These are phyloP conservation scores for Leuciscus waleckii DNA, from an alignment of 2,797 vertebrate species.

Conservation along the genomic window DNA sequence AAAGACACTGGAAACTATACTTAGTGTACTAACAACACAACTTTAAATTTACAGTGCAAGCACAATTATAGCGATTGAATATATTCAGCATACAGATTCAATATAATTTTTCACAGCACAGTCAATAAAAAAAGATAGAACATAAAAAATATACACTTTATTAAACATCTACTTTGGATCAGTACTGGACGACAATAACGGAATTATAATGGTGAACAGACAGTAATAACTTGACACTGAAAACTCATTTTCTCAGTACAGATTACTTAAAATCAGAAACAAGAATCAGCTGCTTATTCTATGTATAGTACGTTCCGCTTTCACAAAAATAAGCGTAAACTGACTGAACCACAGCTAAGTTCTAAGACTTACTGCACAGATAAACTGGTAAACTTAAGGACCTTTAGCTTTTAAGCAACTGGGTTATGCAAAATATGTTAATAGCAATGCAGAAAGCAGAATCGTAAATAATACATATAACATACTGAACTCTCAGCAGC, in stretches of 20 bases:
- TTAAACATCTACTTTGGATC: conserved; percentile 74
- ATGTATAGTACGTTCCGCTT: neutral
- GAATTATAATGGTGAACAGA: conserved; percentile 54
- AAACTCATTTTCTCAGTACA: neutral
- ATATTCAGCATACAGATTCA: neutral
- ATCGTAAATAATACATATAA: conserved; percentile 28
- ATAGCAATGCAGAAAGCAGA: neutral
- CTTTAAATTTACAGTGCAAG: neutral
- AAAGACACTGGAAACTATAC: neutral
- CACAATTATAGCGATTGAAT: neutral
- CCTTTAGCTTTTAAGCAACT: conserved; percentile 10
- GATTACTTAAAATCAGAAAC: neutral
- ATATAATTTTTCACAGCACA: neutral
- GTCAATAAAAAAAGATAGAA: neutral
- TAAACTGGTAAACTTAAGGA: neutral
- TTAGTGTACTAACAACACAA: neutral
- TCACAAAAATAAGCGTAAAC: neutral
- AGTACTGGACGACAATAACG: conserved; percentile 63
- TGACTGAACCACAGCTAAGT: conserved; percentile 3
- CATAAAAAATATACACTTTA: conserved; percentile 80
- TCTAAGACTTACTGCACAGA: neutral
- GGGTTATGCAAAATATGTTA: conserved; percentile 23
- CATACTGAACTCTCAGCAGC: neutral
- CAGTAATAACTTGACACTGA: neutral
- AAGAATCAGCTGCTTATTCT: neutral